These are phyloP conservation scores for Eilema griseolum DNA, from an alignment of 2,888 invertebrate species.

Conservation along the genomic window DNA sequence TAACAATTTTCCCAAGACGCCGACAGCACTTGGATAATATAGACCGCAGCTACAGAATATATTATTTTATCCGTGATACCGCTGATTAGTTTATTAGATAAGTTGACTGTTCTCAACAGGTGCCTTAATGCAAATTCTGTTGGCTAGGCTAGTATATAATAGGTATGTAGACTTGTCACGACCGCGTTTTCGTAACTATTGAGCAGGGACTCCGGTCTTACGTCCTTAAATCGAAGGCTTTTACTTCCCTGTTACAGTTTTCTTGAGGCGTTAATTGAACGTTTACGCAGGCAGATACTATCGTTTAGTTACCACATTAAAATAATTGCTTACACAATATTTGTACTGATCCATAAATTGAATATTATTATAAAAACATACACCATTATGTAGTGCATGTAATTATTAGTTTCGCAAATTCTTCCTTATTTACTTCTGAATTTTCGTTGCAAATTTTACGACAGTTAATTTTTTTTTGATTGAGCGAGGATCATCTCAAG, in stretches of 20 bases:
- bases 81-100: conserved; percentile 70
- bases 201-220: conserved; percentile 54
- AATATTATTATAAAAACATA: background rate
- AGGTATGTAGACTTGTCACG: conserved; percentile 52
- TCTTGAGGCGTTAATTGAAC: conserved; percentile 64
- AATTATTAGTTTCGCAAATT: background rate
- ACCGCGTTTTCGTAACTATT: conserved; percentile 64
- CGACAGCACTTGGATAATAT: conserved; percentile 57
- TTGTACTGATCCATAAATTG: conserved; percentile 30
- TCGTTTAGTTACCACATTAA: conserved; percentile 50
- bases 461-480: background rate
- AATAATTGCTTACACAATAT: conserved; percentile 48
- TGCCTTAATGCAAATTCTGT: conserved; percentile 72
- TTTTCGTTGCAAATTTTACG: background rate
- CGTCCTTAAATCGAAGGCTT: conserved; percentile 74
- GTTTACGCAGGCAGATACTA: conserved; percentile 64
- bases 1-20: conserved; percentile 62
- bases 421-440: background rate
- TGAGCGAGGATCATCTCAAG: background rate
- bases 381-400: background rate
- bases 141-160: conserved; percentile 37
- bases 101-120: conserved; percentile 60
- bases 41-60: conserved; percentile 32
- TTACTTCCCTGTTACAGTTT: conserved; percentile 75
- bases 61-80: conserved; percentile 33